Percentiles rank a stretch among this genome's conserved stretches.
These are phyloP conservation scores for Formica exsecta DNA, from an alignment of 1,140 invertebrate species.

Conservation along the genomic window DNA sequence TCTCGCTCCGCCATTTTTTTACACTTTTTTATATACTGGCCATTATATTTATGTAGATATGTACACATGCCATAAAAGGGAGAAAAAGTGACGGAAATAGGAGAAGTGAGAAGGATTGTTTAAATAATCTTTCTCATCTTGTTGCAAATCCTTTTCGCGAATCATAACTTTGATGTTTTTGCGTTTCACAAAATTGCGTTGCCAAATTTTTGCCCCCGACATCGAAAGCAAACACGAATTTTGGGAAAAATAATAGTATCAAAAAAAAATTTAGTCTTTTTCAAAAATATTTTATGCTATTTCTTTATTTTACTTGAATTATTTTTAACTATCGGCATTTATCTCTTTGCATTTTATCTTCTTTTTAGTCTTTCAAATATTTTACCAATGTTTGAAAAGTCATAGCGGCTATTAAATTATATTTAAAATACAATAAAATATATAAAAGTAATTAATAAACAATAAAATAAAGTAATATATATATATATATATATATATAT, in stretches of 20 bases:
- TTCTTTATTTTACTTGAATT: neutral
- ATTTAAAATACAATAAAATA: neutral
- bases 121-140: constrained; percentile 59
- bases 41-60: constrained; percentile 57
- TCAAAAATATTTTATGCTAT: constrained; percentile 45
- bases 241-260: neutral
- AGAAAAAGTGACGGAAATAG: constrained; percentile 5
- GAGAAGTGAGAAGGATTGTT: constrained; percentile 58
- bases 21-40: constrained; percentile 23
- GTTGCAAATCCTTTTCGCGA: constrained; percentile 9
- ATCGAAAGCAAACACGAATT: constrained; percentile 57
- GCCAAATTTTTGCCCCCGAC: constrained; percentile 25
- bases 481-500: too few species aligned
- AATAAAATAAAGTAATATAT: neutral
- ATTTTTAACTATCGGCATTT: constrained; percentile 28
- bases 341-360: neutral
- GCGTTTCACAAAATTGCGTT: constrained; percentile 11
- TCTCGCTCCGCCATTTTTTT: neutral
- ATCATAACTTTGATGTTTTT: constrained; percentile 59
- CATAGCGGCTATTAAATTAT: neutral
- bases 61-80: constrained; percentile 21
- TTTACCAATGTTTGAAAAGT: neutral
- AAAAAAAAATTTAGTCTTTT: neutral
- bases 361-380: neutral
- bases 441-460: constrained; percentile 14